Percentiles rank a stretch among this genome's conserved stretches.
Evolutionary conservation across 1,140 invertebrate genomes (phyloP).

Genomic region (Bombus pascuorum): DNA sequence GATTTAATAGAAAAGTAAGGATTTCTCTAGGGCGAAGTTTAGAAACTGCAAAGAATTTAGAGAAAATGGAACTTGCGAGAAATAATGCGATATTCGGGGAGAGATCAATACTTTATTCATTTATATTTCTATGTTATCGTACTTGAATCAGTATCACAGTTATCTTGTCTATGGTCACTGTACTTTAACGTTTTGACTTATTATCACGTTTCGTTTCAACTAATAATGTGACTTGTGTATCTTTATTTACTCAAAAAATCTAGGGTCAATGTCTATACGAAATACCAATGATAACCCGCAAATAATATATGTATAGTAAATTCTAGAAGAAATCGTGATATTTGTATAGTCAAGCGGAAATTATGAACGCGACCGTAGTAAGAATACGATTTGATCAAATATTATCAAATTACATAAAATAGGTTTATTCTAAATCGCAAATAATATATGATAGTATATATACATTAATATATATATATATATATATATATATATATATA

Average conservation of each 20-base stretch:
- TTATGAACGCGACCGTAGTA: not conserved
- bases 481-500: too few species aligned
- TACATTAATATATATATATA: not conserved
- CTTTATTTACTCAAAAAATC: slow-evolving; percentile 44
- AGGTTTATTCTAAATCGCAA: not conserved
- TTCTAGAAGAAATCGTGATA: not conserved
- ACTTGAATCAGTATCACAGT: not conserved
- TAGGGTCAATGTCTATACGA: slow-evolving; percentile 48
- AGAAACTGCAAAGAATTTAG: not conserved
- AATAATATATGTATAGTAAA: not conserved
- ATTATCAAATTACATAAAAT: not conserved
- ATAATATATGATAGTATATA: not conserved
- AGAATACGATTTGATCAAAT: not conserved
- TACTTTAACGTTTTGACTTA: not conserved
- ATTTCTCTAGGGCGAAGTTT: not conserved
- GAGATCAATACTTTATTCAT: not conserved
- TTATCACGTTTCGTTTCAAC: slow-evolving; percentile 20
- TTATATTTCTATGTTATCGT: slow-evolving; percentile 9
- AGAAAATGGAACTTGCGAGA: not conserved
- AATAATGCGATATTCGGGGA: not conserved
- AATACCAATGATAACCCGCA: slow-evolving; percentile 51
- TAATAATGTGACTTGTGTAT: not conserved
- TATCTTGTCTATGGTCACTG: slow-evolving; percentile 8
- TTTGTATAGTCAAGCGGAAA: not conserved
- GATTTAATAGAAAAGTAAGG: not conserved